Evolutionary conservation across 2,888 invertebrate genomes (phyloP).

Genomic region (Atethmia centrago): DNA sequence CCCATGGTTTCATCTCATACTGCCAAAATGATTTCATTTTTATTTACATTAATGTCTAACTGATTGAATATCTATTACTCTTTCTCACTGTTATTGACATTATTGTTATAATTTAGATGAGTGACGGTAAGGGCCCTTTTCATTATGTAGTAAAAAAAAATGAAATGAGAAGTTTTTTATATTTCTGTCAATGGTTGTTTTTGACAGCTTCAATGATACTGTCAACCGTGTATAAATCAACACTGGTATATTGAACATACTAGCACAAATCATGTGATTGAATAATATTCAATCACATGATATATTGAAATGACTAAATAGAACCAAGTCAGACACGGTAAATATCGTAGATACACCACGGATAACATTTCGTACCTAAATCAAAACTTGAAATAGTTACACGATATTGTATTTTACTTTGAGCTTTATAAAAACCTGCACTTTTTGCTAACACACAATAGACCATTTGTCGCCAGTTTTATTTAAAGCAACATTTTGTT

Average conservation of each 20-base stretch:
- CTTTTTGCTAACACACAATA: constrained; percentile 42
- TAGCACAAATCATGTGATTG: background rate
- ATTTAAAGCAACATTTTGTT: constrained; percentile 52
- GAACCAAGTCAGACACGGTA: background rate
- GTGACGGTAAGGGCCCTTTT: background rate
- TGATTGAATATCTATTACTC: background rate
- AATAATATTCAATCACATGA: too few species aligned
- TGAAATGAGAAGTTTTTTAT: background rate
- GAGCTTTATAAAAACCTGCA: constrained; percentile 41
- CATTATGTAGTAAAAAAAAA: background rate
- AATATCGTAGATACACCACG: background rate
- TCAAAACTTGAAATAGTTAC: constrained; percentile 26
- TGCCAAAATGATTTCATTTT: constrained; percentile 22
- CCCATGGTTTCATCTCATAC: background rate
- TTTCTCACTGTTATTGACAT: background rate
- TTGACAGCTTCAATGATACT: background rate
- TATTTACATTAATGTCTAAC: background rate
- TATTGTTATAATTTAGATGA: background rate
- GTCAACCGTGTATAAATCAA: background rate
- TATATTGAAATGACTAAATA: background rate
- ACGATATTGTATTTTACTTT: constrained; percentile 11
- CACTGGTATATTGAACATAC: background rate
- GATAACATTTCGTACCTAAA: background rate
- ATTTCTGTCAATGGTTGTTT: background rate
- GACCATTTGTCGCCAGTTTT: constrained; percentile 54